These are phyloP conservation scores for Elanoides forficatus DNA, from an alignment of 2,113 vertebrate genomes.

Conservation along the genomic window DNA sequence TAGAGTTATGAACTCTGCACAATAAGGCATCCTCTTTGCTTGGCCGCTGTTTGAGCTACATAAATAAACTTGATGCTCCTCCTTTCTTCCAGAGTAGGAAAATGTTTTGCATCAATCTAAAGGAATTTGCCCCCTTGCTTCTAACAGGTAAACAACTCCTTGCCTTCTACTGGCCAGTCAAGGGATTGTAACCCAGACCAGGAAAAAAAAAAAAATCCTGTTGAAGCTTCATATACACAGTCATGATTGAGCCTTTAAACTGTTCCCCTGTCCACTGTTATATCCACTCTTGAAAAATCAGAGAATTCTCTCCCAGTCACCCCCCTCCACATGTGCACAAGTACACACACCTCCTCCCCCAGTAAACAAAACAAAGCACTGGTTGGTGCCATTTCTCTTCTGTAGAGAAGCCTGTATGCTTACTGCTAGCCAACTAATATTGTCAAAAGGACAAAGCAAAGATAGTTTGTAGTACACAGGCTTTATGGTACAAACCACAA, in stretches of 20 bases:
- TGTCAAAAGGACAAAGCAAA: background rate
- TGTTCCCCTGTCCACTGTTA: background rate
- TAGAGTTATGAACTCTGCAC: background rate
- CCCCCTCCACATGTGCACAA: no score
- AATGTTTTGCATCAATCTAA: conserved; percentile 3
- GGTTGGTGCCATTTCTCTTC: background rate
- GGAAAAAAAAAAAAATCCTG: background rate
- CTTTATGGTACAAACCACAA: background rate
- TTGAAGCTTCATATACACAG: background rate
- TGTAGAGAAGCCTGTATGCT: background rate
- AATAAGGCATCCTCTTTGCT: conserved; percentile 6
- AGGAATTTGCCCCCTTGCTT: conserved; percentile 68
- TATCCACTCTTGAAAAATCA: background rate
- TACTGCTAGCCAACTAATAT: background rate
- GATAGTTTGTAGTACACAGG: background rate
- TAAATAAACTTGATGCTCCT: conserved; percentile 49
- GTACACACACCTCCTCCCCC: background rate
- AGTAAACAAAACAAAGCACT: background rate
- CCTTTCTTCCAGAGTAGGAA: conserved; percentile 32
- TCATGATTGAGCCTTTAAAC: background rate
- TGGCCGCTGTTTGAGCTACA: conserved; percentile 21
- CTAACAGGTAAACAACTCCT: conserved; percentile 57
- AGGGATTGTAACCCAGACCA: background rate
- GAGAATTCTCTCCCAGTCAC: background rate
- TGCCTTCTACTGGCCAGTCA: background rate